A percentile compares a stretch with the other conserved stretches of the same genome.
phyloP scores from a whole-genome alignment of 2,113 vertebrate species.

The Kryptolebias marmoratus region DNA sequence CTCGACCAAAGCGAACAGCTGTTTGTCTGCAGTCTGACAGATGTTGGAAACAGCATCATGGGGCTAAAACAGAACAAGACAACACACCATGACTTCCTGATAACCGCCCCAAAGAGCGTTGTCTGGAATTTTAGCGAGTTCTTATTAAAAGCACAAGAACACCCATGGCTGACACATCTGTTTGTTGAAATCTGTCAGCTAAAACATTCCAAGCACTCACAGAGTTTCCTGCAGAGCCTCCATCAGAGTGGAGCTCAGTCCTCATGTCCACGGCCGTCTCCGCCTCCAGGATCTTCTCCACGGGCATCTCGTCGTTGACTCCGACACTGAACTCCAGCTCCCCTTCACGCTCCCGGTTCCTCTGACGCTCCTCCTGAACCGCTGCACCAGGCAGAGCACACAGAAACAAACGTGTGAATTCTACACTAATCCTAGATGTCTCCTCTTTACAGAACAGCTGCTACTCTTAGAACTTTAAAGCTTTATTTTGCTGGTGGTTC shows the following conservation, averaged over 20 bases:
- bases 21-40: conserved; percentile 98
- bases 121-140: too few relatives aligned
- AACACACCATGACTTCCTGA: neutral
- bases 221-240: conserved; percentile 82
- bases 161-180: too few relatives aligned
- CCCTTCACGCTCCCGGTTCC: conserved; percentile 88
- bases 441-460: neutral
- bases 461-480: conserved; percentile 1
- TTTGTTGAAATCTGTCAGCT: neutral
- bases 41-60: conserved; percentile 98
- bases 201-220: conserved; percentile 76
- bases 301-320: conserved; percentile 92
- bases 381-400: conserved; percentile 72
- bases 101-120: neutral
- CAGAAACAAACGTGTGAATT: neutral
- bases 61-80: conserved; percentile 79
- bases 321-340: conserved; percentile 83
- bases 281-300: conserved; percentile 93
- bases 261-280: conserved; percentile 91
- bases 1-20: conserved; percentile 97
- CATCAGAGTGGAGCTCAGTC: conserved; percentile 87
- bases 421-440: neutral
- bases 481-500: too few relatives aligned
- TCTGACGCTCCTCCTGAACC: conserved; percentile 92
- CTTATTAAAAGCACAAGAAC: too few relatives aligned